phyloP scores from a whole-genome alignment of 2,888 invertebrate species.

The Zele albiditarsus region DNA sequence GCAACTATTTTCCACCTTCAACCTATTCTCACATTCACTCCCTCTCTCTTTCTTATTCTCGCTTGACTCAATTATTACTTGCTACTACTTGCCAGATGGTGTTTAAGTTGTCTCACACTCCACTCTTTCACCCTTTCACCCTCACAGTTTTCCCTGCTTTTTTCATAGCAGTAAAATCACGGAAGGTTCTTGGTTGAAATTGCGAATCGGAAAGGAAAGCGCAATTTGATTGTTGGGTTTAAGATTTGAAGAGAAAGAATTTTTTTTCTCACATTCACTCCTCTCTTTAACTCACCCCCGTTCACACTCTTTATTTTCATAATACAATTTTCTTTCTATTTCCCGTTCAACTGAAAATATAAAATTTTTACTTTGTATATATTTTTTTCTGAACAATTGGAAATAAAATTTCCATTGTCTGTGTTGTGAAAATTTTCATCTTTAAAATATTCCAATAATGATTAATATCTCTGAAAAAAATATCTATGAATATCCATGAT shows the following conservation, averaged over 20 bases:
- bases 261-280: neutral
- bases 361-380: slow-evolving; percentile 9
- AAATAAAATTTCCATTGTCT: neutral
- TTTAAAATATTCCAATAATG: neutral
- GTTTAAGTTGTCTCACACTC: slow-evolving; percentile 60
- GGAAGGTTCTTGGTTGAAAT: neutral
- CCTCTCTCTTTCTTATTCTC: slow-evolving; percentile 49
- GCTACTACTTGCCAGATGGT: slow-evolving; percentile 63
- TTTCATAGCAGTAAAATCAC: slow-evolving; percentile 41
- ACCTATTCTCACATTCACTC: slow-evolving; percentile 30
- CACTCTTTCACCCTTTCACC: slow-evolving; percentile 15
- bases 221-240: slow-evolving; percentile 25
- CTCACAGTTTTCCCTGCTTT: slow-evolving; percentile 44
- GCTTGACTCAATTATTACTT: slow-evolving; percentile 67
- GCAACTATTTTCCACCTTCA: slow-evolving; percentile 28
- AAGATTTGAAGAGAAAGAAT: slow-evolving; percentile 8
- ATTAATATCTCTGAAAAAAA: neutral
- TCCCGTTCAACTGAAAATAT: neutral
- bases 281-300: neutral
- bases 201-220: slow-evolving; percentile 26
- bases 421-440: too few relatives aligned
- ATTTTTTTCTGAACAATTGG: too few relatives aligned
- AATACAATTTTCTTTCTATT: neutral
- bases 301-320: neutral
- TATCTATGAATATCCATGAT: neutral